A percentile compares a stretch with the other conserved stretches of the same genome.
Conservation (phyloP, 2,888 invertebrate species). For the Trichogramma dendrolimi region DNA sequence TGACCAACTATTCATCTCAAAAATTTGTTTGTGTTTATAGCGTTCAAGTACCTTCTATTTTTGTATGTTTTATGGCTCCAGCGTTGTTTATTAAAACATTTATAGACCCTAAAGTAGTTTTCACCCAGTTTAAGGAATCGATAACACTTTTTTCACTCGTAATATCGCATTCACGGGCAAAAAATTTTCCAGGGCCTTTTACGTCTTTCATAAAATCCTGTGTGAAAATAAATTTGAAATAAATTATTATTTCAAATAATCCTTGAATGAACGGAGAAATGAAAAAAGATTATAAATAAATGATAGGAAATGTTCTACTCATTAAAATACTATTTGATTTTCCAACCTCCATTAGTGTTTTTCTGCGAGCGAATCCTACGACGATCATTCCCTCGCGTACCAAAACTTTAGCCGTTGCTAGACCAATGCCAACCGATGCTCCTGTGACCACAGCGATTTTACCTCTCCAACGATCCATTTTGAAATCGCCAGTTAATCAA, state of each 20-base stretch:
- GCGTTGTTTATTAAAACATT: conserved; percentile 63
- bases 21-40: neutral
- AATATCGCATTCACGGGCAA: conserved; percentile 55
- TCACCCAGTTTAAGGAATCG: conserved; percentile 56
- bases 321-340: too few relatives aligned
- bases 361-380: conserved; percentile 1
- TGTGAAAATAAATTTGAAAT: neutral
- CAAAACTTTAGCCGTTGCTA: conserved; percentile 52
- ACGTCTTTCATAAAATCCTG: conserved; percentile 46
- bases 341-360: neutral
- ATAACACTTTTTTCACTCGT: conserved; percentile 55
- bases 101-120: conserved; percentile 55
- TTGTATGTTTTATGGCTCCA: conserved; percentile 44
- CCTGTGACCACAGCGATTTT: conserved; percentile 64
- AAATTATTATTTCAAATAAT: too few relatives aligned
- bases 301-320: too few relatives aligned
- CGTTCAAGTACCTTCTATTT: conserved; percentile 1
- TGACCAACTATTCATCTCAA: neutral
- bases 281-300: too few relatives aligned
- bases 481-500: neutral
- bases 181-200: conserved; percentile 34
- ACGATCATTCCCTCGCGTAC: conserved; percentile 51
- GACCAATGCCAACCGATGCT: conserved; percentile 62
- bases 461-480: conserved; percentile 60
- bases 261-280: too few relatives aligned